Conservation (phyloP, 2,113 vertebrate species). For the Morone chrysops region DNA sequence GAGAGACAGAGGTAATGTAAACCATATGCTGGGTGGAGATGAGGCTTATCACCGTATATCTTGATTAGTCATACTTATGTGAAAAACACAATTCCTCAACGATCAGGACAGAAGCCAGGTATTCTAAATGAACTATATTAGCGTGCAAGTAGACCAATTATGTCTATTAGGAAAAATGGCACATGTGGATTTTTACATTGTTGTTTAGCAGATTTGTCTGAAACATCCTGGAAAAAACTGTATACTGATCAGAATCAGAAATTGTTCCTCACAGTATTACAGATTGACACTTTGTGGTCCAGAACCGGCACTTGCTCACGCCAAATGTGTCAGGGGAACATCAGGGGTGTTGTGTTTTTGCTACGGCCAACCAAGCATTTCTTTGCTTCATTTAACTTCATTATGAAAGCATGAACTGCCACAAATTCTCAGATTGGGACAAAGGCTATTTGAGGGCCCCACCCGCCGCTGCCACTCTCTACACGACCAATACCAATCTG, state of each 20-base stretch:
- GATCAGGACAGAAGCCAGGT: constrained; percentile 27
- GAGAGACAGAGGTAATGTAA: constrained; percentile 68
- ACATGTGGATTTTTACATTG: neutral
- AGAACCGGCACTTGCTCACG: constrained; percentile 29
- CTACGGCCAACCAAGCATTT: constrained; percentile 76
- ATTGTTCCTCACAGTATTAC: constrained; percentile 17
- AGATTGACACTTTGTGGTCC: constrained; percentile 27
- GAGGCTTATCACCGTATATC: constrained; percentile 62
- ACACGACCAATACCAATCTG: constrained; percentile 62
- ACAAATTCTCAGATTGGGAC: constrained; percentile 87
- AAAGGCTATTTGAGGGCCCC: constrained; percentile 70
- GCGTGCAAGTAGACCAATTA: neutral
- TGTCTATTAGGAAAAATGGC: neutral
- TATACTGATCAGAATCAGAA: constrained; percentile 25
- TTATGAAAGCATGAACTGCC: constrained; percentile 87
- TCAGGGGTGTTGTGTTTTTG: constrained; percentile 74
- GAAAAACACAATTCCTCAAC: constrained; percentile 40
- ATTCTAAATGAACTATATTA: constrained; percentile 6
- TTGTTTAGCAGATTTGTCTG: neutral
- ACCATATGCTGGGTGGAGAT: constrained; percentile 74
- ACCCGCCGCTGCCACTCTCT: constrained; percentile 57
- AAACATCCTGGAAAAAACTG: neutral
- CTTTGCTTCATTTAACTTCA: constrained; percentile 88
- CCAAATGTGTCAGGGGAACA: constrained; percentile 65
- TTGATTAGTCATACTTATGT: constrained; percentile 58